These are phyloP conservation scores for Cyanocitta stelleri DNA, from an alignment of 2,113 vertebrate genomes.

Conservation along the genomic window DNA sequence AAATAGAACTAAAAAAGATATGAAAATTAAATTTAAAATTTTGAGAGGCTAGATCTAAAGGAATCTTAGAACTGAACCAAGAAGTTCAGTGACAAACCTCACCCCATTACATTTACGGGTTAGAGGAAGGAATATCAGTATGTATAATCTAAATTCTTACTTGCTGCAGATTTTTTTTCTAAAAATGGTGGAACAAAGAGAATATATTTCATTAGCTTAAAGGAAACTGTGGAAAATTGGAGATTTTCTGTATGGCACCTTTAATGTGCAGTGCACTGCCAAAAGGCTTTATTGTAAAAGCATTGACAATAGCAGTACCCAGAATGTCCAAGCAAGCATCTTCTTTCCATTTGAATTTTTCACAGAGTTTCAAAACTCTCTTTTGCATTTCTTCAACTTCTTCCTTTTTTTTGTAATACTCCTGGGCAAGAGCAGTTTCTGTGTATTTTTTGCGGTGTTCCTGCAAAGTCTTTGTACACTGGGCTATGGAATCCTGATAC, in stretches of 20 bases:
- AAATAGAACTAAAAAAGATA: neutral
- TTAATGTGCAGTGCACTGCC: neutral
- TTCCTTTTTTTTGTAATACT: conserved; percentile 67
- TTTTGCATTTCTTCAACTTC: conserved; percentile 70
- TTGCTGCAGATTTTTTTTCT: neutral
- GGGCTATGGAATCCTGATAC: conserved; percentile 64
- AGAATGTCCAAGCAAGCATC: conserved; percentile 46
- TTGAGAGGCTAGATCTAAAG: neutral
- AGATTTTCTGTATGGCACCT: neutral
- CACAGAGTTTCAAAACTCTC: conserved; percentile 46
- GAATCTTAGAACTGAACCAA: neutral
- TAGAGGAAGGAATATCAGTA: neutral
- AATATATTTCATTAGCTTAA: neutral
- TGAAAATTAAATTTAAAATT: neutral
- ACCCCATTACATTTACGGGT: neutral
- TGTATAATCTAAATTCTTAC: neutral
- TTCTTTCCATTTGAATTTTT: conserved; percentile 66
- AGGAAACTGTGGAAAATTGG: neutral
- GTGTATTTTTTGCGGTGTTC: conserved; percentile 65
- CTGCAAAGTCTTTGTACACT: conserved; percentile 68
- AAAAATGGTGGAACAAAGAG: neutral
- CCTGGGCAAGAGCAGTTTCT: conserved; percentile 56
- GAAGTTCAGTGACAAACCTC: neutral
- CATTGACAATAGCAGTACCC: conserved; percentile 51
- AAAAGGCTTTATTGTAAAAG: neutral